Percentiles rank a stretch among this genome's conserved stretches.
Evolutionary conservation across 2,888 invertebrate species (phyloP).

Genomic region (Meteorus colon): DNA sequence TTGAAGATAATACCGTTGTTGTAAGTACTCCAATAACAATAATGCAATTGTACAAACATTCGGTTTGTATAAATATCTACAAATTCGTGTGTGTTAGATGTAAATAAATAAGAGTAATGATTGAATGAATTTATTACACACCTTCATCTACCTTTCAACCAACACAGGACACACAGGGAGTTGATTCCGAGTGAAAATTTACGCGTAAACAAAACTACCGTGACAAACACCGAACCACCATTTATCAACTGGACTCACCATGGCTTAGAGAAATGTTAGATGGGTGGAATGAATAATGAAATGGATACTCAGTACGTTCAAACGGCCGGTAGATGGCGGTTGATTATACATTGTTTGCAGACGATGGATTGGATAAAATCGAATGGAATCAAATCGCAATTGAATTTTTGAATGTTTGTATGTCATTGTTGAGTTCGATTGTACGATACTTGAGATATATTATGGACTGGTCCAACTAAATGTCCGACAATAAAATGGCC

Average conservation of each 20-base stretch:
- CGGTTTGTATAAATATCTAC: not conserved
- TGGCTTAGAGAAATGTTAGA: slow-evolving; percentile 49
- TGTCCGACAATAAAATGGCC: too few species aligned
- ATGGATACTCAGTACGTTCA: not conserved
- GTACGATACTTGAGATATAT: too few species aligned
- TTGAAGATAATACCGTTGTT: slow-evolving; percentile 6
- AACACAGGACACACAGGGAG: slow-evolving; percentile 65
- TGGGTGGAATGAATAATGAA: not conserved
- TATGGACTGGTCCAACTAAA: too few species aligned
- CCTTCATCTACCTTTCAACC: slow-evolving; percentile 81
- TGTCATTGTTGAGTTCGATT: too few species aligned
- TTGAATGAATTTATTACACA: slow-evolving; percentile 65
- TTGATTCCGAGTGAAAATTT: slow-evolving; percentile 70
- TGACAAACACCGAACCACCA: slow-evolving; percentile 81
- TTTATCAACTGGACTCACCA: slow-evolving; percentile 79
- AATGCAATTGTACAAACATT: slow-evolving; percentile 12
- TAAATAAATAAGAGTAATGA: not conserved
- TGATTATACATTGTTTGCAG: too few species aligned
- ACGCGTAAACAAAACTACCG: slow-evolving; percentile 81
- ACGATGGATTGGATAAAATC: too few species aligned
- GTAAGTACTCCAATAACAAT: slow-evolving; percentile 6
- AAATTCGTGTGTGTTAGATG: not conserved
- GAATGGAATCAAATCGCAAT: too few species aligned
- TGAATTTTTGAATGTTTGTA: too few species aligned
- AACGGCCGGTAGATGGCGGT: not conserved